Percentiles rank a stretch among this genome's conserved stretches.
Evolutionary conservation across 2,888 invertebrate genomes (phyloP).

Genomic region (Drosophila borealis): DNA sequence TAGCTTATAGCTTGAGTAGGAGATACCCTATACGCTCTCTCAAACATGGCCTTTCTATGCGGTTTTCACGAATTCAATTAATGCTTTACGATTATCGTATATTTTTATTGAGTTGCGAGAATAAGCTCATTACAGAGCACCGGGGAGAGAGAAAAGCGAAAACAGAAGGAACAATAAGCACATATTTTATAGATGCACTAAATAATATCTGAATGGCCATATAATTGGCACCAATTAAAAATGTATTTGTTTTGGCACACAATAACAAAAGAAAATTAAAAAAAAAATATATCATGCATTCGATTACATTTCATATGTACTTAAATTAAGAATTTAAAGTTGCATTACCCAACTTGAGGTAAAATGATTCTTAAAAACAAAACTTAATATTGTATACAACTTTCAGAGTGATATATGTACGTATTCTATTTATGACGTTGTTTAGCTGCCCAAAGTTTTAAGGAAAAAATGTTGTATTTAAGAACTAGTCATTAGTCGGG

Average conservation of each 20-base stretch:
- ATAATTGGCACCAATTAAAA: background rate
- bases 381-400: background rate
- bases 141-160: no score
- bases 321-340: background rate
- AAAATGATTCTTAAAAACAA: slow-evolving; percentile 6
- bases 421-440: slow-evolving; percentile 3
- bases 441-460: slow-evolving; percentile 4
- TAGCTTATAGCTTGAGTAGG: background rate
- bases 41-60: no score
- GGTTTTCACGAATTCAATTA: no score
- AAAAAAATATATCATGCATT: background rate
- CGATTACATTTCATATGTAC: slow-evolving; percentile 20
- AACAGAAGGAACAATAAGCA: no score
- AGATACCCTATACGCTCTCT: background rate
- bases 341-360: slow-evolving; percentile 4
- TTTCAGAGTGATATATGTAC: slow-evolving; percentile 5
- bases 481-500: slow-evolving; percentile 11
- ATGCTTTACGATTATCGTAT: no score
- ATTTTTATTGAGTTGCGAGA: no score
- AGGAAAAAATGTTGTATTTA: slow-evolving; percentile 15
- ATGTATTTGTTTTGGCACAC: slow-evolving; percentile 17
- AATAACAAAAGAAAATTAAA: slow-evolving; percentile 8
- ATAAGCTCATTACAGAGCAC: no score
- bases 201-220: background rate
- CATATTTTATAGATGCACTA: no score